Evolutionary conservation across 1,140 invertebrate species (phyloP), one percentile per base, ranked within the genome.

Genomic region (Thalassaphorura encarpata): DNA sequence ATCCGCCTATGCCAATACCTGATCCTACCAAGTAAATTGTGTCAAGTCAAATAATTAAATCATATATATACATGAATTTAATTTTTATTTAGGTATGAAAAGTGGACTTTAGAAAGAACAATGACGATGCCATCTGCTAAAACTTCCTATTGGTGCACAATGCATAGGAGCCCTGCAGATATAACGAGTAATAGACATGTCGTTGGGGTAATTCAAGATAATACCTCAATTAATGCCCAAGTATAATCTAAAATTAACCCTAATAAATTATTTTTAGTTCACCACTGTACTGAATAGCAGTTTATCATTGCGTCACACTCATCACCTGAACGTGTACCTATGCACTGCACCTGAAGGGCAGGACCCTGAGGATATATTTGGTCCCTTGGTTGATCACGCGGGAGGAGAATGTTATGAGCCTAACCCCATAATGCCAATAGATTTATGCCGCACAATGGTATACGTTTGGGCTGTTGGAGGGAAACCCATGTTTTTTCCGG

Each of bases 281-380:
- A 8, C 16, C 26, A 48, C 26, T 48, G 23, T 15, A 11, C 19
- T 48, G 13, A 23, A 19, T 11, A 48, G 5, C 6, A 11, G 8
- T 48, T 16, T 8, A 16, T 48, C 23, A 11, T 11, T 51, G 5
- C 27, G 33, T 16, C 56, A 58, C 19, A 52, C 56, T 11, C 56
- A 58, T 39, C 56, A 58, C 47, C 29, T 46, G 21, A 40, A 15
- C 16, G 15, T 58, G 8, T 58, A 46, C 33, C 41, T 47, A 39
- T 58, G 56, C 18, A 36, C 28, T 1, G 56, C 50, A 18, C 49
- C 50, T 13, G 21, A 13, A 16, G 56, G 56, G 8, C 18, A 16
- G n/a, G 36, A 56, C 24, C 50, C 50, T 8, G 41, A 58, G 0
- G 50, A 52, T n/a, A 29, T 46, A 18, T 58, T 58, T 29, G 49